Percentiles rank a stretch among this genome's conserved stretches.
These are phyloP conservation scores for Branchinecta sandiegonensis DNA, from an alignment of 2,888 invertebrate genomes.

Conservation along the genomic window DNA sequence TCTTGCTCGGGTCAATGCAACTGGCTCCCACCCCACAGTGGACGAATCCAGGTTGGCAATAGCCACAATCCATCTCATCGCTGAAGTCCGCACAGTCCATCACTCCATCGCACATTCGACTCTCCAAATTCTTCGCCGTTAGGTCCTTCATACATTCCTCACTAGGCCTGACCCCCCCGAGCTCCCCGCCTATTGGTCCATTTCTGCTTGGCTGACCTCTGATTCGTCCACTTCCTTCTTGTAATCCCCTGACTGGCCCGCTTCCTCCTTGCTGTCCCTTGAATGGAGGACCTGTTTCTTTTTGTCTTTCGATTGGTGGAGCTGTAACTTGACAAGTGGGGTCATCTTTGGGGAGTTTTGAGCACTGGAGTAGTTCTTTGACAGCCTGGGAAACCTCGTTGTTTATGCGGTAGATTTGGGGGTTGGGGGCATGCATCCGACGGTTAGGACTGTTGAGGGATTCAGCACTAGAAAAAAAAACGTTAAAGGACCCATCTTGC, in stretches of 20 bases:
- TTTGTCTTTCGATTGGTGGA: not conserved
- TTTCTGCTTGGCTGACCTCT: slow-evolving; percentile 41
- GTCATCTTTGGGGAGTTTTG: slow-evolving; percentile 22
- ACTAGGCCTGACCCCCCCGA: slow-evolving; percentile 46
- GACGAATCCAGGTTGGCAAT: slow-evolving; percentile 53
- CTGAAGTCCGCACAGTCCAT: slow-evolving; percentile 69
- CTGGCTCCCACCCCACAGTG: slow-evolving; percentile 60
- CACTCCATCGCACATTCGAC: slow-evolving; percentile 67
- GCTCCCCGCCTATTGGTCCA: slow-evolving; percentile 22
- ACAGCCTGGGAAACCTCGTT: slow-evolving; percentile 17
- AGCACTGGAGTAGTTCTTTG: slow-evolving; percentile 21
- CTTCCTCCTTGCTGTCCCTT: slow-evolving; percentile 49
- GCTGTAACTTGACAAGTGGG: not conserved
- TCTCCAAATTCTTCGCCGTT: slow-evolving; percentile 55
- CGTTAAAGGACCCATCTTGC: not conserved
- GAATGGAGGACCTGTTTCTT: slow-evolving; percentile 41
- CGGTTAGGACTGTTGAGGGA: slow-evolving; percentile 6
- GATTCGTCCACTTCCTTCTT: too few relatives aligned
- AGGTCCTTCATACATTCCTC: slow-evolving; percentile 59
- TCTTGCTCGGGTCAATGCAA: slow-evolving; percentile 53
- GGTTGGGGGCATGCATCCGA: not conserved
- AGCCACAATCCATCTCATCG: slow-evolving; percentile 50
- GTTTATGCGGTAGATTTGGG: slow-evolving; percentile 13
- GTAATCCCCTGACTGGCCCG: slow-evolving; percentile 50
- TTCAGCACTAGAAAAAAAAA: not conserved